phyloP scores from a whole-genome alignment of 2,888 invertebrate genomes.

The Spodoptera littoralis region DNA sequence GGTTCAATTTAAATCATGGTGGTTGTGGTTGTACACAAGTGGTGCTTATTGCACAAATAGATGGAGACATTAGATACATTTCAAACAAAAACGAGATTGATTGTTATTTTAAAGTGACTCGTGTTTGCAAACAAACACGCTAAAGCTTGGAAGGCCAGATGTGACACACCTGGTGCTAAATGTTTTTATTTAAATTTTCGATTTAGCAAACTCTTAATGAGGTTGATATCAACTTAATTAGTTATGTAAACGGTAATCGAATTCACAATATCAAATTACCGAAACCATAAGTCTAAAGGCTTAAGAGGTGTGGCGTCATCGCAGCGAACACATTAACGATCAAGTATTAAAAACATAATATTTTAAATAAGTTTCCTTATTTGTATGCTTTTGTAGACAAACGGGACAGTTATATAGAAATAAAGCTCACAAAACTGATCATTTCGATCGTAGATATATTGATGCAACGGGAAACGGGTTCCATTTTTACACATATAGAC shows the following conservation, averaged over 20 bases:
- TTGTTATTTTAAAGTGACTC: constrained; percentile 12
- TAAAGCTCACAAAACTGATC: too few species aligned
- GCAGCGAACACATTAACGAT: too few species aligned
- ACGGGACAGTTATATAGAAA: too few species aligned
- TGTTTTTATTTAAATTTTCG: constrained; percentile 22
- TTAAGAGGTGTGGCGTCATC: constrained; percentile 15
- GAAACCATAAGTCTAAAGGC: neutral
- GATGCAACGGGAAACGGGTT: too few species aligned
- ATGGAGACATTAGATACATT: neutral
- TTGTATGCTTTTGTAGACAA: too few species aligned
- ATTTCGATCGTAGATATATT: too few species aligned
- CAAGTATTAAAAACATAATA: too few species aligned
- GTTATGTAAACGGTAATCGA: constrained; percentile 20
- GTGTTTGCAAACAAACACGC: constrained; percentile 16
- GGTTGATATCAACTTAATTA: constrained; percentile 30
- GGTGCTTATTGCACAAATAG: constrained; percentile 19
- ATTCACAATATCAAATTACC: constrained; percentile 20
- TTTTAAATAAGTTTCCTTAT: too few species aligned
- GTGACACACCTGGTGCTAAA: constrained; percentile 29
- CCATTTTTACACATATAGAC: too few species aligned
- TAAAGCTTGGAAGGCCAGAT: constrained; percentile 21
- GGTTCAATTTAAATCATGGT: constrained; percentile 44
- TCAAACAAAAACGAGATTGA: constrained; percentile 12
- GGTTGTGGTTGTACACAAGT: constrained; percentile 20
- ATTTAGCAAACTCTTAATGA: constrained; percentile 22